Percentiles rank a stretch among this genome's conserved stretches.
Evolutionary conservation across 2,797 vertebrate species (phyloP).

Genomic region (Sebastes reedi): DNA sequence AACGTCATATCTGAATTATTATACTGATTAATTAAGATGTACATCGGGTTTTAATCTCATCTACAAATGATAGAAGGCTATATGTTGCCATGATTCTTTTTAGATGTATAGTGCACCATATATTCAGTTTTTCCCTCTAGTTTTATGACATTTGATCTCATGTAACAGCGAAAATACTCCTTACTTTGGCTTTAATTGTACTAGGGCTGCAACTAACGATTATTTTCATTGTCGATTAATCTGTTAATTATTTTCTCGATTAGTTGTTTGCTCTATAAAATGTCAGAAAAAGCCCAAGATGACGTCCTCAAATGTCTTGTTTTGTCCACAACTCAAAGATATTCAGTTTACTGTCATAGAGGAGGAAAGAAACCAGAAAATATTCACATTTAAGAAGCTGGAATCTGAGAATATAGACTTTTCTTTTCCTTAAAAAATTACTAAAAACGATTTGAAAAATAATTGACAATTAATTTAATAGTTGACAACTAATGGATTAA

Average conservation of each 20-base stretch:
- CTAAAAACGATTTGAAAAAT: accelerated
- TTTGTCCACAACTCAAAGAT: no score
- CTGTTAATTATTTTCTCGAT: no score
- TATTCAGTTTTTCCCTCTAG: neutral
- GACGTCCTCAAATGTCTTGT: no score
- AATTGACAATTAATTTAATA: no score
- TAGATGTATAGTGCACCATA: neutral
- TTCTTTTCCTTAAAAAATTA: no score
- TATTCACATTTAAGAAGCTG: no score
- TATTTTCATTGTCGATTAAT: no score
- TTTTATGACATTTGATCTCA: neutral
- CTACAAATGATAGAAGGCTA: neutral
- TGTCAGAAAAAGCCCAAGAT: no score
- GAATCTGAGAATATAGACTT: no score
- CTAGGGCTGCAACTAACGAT: accelerated
- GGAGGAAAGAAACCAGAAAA: no score
- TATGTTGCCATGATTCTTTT: neutral
- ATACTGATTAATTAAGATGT: neutral
- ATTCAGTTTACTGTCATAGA: no score
- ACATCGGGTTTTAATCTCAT: neutral
- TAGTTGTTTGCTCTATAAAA: no score
- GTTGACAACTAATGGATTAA: accelerated
- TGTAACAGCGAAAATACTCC: neutral
- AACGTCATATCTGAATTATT: neutral
- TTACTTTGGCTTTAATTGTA: neutral